Conservation (phyloP, 2,888 invertebrate species). For the Plemyria rubiginata region DNA sequence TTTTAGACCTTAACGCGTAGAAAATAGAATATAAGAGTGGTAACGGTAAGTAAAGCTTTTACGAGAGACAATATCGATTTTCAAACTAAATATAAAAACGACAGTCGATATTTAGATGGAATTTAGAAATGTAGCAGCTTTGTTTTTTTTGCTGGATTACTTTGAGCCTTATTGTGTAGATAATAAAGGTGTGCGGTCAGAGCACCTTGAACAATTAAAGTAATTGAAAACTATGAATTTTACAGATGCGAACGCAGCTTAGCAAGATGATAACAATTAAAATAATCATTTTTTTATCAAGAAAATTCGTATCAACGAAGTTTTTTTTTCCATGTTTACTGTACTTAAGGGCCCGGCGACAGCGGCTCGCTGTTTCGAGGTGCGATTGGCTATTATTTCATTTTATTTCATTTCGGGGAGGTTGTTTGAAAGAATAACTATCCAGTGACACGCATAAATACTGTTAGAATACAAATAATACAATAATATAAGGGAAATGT, state of each 20-base stretch:
- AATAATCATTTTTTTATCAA: neutral
- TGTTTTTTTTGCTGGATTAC: slow-evolving; percentile 6
- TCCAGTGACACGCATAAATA: too few species aligned
- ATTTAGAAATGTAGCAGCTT: neutral
- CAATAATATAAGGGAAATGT: too few species aligned
- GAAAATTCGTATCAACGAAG: neutral
- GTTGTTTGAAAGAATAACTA: too few species aligned
- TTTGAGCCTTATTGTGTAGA: neutral
- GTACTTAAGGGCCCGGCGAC: too few species aligned
- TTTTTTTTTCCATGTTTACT: too few species aligned
- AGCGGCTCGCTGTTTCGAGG: too few species aligned
- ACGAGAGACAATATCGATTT: neutral
- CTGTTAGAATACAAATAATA: too few species aligned
- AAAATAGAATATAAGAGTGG: neutral
- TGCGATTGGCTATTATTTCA: too few species aligned
- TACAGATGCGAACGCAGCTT: slow-evolving; percentile 26
- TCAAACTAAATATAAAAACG: neutral
- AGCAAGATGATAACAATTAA: slow-evolving; percentile 17
- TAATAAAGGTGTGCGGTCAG: neutral
- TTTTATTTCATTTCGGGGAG: too few species aligned
- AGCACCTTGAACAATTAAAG: slow-evolving; percentile 23
- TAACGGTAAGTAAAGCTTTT: neutral
- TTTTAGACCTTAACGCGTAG: neutral
- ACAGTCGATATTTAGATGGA: slow-evolving; percentile 4
- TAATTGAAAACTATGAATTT: slow-evolving; percentile 11